phyloP scores from a whole-genome alignment of 2,888 invertebrate species.

The Philopedon plagiatum region DNA sequence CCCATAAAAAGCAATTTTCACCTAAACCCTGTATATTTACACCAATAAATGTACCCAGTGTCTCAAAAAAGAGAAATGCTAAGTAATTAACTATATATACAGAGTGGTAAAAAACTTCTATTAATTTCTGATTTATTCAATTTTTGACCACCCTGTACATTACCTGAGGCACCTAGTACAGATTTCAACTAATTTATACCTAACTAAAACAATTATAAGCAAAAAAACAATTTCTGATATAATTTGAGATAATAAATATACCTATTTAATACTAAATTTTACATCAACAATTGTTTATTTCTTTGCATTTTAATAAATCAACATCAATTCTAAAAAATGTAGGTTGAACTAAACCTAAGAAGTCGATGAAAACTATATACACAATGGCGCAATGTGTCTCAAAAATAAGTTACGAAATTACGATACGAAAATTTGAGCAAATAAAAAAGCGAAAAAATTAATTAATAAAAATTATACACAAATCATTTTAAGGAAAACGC shows the following conservation, averaged over 20 bases:
- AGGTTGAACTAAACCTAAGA: not conserved
- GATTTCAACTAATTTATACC: constrained; percentile 1
- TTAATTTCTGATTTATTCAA: not conserved
- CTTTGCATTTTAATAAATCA: not conserved
- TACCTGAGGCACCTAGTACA: constrained; percentile 35
- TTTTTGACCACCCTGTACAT: constrained; percentile 1
- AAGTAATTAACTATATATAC: not conserved
- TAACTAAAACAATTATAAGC: not conserved
- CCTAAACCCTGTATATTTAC: constrained; percentile 44
- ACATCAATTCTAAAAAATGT: not conserved
- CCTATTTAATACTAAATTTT: not conserved
- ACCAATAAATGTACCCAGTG: constrained; percentile 44
- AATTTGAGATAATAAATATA: not conserved
- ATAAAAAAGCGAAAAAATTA: constrained; percentile 1
- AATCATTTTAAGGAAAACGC: not conserved
- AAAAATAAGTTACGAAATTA: constrained; percentile 15
- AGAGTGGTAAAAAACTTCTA: not conserved
- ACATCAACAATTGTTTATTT: constrained; percentile 23
- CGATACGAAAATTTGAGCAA: constrained; percentile 27
- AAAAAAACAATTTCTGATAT: constrained; percentile 18
- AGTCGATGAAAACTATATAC: constrained; percentile 16
- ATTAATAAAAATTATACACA: not conserved
- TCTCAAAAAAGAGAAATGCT: constrained; percentile 19
- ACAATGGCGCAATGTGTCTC: constrained; percentile 16
- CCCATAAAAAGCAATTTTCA: constrained; percentile 1